phyloP scores from a whole-genome alignment of 2,113 vertebrate genomes.

The Ondatra zibethicus region DNA sequence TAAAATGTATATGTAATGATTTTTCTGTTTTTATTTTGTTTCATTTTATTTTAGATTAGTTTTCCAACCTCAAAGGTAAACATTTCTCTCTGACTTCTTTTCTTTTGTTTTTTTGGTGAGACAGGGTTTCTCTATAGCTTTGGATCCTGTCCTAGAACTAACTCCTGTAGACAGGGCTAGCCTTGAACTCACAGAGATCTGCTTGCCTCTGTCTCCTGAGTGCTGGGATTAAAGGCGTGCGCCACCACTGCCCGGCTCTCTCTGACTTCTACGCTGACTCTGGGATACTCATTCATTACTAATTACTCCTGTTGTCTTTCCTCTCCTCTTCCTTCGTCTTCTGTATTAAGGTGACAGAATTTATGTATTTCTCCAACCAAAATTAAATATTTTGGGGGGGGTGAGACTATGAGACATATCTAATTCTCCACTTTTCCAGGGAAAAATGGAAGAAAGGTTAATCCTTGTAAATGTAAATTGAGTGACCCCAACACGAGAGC shows the following conservation, averaged over 20 bases:
- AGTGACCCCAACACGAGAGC: neutral
- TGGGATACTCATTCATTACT: neutral
- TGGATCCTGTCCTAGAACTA: no score
- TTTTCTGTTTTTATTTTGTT: constrained; percentile 17
- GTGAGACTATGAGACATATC: neutral
- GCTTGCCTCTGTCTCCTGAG: no score
- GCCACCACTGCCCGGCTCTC: no score
- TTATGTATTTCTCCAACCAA: constrained; percentile 12
- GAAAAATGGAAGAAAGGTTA: neutral
- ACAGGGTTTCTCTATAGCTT: no score
- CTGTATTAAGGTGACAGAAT: neutral
- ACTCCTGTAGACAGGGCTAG: no score
- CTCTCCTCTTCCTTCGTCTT: neutral
- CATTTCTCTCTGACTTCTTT: neutral
- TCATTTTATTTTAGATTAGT: neutral
- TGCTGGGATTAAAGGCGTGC: no score
- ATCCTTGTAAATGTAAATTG: neutral
- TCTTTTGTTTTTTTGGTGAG: no score
- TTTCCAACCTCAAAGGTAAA: neutral
- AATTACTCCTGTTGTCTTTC: neutral
- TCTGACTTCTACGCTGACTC: neutral
- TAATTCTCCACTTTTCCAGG: neutral
- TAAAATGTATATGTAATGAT: neutral
- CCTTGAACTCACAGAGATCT: no score
- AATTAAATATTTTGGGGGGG: neutral